phyloP scores from a whole-genome alignment of 2,113 vertebrate species.

The Garra rufa region DNA sequence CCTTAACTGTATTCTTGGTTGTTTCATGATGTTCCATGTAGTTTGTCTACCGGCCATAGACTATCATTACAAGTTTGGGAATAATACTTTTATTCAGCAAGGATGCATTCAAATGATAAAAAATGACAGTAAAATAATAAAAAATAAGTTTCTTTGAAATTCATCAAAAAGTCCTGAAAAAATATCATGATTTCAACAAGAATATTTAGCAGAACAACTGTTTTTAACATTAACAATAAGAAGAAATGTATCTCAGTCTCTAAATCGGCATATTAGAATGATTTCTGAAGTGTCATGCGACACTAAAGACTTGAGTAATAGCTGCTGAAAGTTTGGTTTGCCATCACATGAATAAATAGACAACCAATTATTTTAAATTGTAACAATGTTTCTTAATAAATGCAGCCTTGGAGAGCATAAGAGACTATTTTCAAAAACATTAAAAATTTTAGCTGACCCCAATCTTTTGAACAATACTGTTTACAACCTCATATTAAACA shows the following conservation, averaged over 20 bases:
- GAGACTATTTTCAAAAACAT: neutral
- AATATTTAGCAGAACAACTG: neutral
- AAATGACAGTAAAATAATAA: too few relatives aligned
- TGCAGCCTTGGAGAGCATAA: neutral
- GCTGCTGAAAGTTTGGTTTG: too few relatives aligned
- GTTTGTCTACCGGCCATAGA: neutral
- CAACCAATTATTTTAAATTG: too few relatives aligned
- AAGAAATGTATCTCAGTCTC: neutral
- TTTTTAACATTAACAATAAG: neutral
- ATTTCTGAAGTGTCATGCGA: neutral
- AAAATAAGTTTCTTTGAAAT: too few relatives aligned
- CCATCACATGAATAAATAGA: too few relatives aligned
- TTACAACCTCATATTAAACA: neutral
- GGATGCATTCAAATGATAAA: neutral
- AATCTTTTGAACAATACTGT: neutral
- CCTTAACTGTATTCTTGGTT: too few relatives aligned
- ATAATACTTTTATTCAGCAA: neutral
- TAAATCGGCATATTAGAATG: neutral
- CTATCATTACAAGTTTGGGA: neutral
- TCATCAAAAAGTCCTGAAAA: neutral
- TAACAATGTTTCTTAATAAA: neutral
- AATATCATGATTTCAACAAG: neutral
- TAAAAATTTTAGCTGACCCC: neutral
- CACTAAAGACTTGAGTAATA: too few relatives aligned
- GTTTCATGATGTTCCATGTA: too few relatives aligned